Evolutionary conservation across 2,797 vertebrate genomes (phyloP).

Genomic region (Furcifer pardalis): DNA sequence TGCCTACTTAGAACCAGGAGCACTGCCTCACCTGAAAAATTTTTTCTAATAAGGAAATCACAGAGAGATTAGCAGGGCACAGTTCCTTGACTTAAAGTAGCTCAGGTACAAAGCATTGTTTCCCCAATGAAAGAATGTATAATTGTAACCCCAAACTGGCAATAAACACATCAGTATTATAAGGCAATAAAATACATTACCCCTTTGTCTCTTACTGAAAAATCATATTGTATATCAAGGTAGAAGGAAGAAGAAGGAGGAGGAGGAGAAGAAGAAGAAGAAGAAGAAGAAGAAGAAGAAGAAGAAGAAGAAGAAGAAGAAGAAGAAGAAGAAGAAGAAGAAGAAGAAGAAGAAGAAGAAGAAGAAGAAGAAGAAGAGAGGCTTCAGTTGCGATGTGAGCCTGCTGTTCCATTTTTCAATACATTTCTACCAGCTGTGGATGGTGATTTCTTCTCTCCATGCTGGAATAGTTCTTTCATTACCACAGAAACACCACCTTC

Average conservation of each 20-base stretch:
- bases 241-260: slow-evolving; percentile 23
- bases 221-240: neutral
- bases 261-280: too few species aligned
- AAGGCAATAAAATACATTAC: neutral
- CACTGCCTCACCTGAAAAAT: neutral
- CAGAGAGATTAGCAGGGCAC: neutral
- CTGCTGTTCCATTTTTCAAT: slow-evolving; percentile 33
- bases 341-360: too few species aligned
- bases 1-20: neutral
- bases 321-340: too few species aligned
- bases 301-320: too few species aligned
- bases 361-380: slow-evolving; percentile 32
- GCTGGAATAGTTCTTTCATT: slow-evolving; percentile 6
- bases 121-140: slow-evolving; percentile 12
- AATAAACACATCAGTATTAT: neutral
- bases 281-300: too few species aligned
- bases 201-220: slow-evolving; percentile 15
- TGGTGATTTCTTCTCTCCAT: slow-evolving; percentile 33
- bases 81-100: neutral
- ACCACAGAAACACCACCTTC: slow-evolving; percentile 30
- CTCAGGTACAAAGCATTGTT: slow-evolving; percentile 11
- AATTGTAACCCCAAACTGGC: slow-evolving; percentile 16
- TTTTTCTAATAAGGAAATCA: neutral
- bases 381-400: neutral
- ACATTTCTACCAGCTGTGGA: slow-evolving; percentile 50